phyloP scores from a whole-genome alignment of 2,888 invertebrate species.

The Alloplasta piceator region DNA sequence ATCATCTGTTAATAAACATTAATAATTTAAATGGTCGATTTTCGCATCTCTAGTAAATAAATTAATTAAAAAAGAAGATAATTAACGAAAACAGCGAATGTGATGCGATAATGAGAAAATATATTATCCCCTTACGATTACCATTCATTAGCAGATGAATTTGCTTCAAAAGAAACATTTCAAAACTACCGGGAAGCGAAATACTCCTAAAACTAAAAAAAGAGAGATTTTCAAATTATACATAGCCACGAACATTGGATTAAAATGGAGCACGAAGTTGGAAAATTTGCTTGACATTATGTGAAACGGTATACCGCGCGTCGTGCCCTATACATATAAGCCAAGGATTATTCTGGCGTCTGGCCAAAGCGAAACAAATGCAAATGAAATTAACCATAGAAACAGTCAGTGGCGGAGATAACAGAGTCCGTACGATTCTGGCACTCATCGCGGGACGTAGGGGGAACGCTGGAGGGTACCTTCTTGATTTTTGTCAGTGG shows the following conservation, averaged over 20 bases:
- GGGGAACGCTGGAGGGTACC: conserved; percentile 5
- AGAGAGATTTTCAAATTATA: conserved; percentile 2
- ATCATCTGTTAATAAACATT: no score
- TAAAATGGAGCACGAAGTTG: conserved; percentile 30
- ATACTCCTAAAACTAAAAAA: background rate
- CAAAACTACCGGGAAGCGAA: background rate
- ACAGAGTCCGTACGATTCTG: conserved; percentile 58
- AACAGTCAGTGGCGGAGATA: conserved; percentile 69
- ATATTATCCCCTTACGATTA: background rate
- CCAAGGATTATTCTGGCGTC: conserved; percentile 69
- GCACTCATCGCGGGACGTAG: conserved; percentile 42
- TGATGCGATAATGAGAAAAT: background rate
- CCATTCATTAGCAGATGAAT: background rate
- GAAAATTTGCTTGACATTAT: conserved; percentile 49
- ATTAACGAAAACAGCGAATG: background rate
- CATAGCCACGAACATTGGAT: background rate
- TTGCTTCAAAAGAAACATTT: background rate
- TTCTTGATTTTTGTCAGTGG: conserved; percentile 54
- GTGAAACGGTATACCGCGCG: conserved; percentile 15
- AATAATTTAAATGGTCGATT: no score
- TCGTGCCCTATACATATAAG: conserved; percentile 1
- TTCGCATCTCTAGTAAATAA: no score
- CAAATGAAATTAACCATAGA: conserved; percentile 77
- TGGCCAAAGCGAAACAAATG: conserved; percentile 74
- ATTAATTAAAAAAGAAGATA: background rate